These are phyloP conservation scores for Lepus oiostolus DNA, from an alignment of 2,797 vertebrate species.

Conservation along the genomic window DNA sequence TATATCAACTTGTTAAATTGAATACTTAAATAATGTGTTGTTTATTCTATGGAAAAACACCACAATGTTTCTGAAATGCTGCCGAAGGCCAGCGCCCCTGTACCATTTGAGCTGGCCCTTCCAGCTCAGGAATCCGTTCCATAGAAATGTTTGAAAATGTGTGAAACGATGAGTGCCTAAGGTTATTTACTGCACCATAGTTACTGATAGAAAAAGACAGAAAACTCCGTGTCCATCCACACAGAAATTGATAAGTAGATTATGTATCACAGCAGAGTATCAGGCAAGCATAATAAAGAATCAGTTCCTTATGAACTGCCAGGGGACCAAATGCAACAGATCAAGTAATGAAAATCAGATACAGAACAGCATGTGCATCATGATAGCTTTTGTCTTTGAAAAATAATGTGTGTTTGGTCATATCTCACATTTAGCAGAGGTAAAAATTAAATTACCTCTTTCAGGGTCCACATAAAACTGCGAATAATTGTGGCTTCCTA, in stretches of 20 bases:
- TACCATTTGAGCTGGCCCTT: not conserved
- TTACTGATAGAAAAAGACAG: not conserved
- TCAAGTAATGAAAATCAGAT: not conserved
- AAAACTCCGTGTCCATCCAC: not conserved
- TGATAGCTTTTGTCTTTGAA: not conserved
- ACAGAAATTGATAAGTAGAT: not conserved
- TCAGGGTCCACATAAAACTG: not conserved
- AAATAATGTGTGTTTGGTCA: not conserved
- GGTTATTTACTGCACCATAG: not conserved
- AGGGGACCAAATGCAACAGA: not conserved
- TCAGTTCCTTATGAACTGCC: not conserved
- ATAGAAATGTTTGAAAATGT: slow-evolving; percentile 13
- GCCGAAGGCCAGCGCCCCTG: not conserved
- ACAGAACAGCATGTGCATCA: not conserved
- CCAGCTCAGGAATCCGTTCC: not conserved
- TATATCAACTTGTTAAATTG: not conserved
- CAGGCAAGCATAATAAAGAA: not conserved
- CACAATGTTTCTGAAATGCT: not conserved
- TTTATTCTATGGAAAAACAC: not conserved
- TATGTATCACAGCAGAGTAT: not conserved
- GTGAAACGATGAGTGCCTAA: not conserved
- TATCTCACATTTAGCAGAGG: not conserved
- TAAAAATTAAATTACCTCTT: not conserved
- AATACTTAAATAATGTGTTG: not conserved
- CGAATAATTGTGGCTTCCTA: not conserved